Percentiles rank a stretch among this genome's conserved stretches.
phyloP scores from a whole-genome alignment of 2,888 invertebrate species.

The Cistogaster globosa region DNA sequence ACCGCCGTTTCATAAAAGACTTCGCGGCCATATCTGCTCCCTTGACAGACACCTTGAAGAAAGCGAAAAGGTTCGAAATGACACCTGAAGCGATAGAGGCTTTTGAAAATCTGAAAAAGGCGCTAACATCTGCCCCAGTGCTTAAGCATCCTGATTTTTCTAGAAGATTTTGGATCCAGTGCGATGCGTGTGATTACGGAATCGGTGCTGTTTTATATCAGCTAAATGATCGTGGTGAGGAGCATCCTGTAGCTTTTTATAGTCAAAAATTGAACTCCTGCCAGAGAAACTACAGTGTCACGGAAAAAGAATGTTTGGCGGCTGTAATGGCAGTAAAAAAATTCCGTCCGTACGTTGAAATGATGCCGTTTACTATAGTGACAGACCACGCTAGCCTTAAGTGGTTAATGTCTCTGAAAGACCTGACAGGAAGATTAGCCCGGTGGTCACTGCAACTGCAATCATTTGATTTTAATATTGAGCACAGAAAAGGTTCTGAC shows the following conservation, averaged over 20 bases:
- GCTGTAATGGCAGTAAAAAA: not conserved
- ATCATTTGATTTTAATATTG: slow-evolving; percentile 5
- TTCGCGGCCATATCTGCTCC: not conserved
- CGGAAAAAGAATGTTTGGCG: slow-evolving; percentile 1
- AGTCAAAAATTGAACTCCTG: not conserved
- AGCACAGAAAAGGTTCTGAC: slow-evolving; percentile 26
- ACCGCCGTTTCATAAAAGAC: slow-evolving; percentile 6
- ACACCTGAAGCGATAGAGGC: not conserved
- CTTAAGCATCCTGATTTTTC: not conserved
- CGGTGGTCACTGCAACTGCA: slow-evolving; percentile 40
- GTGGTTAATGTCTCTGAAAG: not conserved
- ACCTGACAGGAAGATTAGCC: slow-evolving; percentile 17
- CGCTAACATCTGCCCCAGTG: slow-evolving; percentile 41
- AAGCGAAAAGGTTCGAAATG: slow-evolving; percentile 21
- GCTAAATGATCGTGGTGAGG: no score
- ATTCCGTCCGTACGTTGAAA: not conserved
- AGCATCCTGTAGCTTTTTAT: no score
- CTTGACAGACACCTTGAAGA: slow-evolving; percentile 32
- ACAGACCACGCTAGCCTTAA: slow-evolving; percentile 1
- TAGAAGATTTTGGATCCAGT: no score
- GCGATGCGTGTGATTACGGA: no score
- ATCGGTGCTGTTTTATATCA: no score
- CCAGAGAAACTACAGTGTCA: not conserved
- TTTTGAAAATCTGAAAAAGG: slow-evolving; percentile 33
- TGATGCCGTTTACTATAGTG: not conserved